These are phyloP conservation scores for Mesitornis unicolor DNA, from an alignment of 2,113 vertebrate species.

Conservation along the genomic window DNA sequence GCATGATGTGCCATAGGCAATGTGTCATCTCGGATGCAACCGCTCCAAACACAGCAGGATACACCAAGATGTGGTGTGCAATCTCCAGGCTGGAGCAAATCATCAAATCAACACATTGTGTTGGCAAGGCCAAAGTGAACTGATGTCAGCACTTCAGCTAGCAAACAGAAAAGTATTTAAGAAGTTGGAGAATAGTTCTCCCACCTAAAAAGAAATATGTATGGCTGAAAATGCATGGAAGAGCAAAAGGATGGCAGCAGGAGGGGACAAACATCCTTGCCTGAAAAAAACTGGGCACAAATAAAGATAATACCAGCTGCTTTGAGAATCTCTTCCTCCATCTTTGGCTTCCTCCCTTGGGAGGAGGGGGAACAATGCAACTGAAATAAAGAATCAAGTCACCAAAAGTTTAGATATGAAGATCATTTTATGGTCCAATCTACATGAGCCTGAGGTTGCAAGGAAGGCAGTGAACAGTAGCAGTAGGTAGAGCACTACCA, in stretches of 20 bases:
- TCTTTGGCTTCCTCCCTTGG: neutral
- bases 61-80: rapidly evolving
- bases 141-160: neutral
- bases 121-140: neutral
- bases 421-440: neutral
- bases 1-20: rapidly evolving
- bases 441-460: neutral
- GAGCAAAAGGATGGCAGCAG: neutral
- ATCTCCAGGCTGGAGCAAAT: neutral
- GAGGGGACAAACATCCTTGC: neutral
- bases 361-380: rapidly evolving
- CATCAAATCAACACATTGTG: neutral
- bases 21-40: neutral
- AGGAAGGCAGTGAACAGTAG: neutral
- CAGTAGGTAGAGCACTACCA: no score
- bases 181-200: neutral
- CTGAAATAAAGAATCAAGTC: neutral
- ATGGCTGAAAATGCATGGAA: neutral
- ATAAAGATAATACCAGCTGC: neutral
- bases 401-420: neutral
- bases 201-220: neutral
- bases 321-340: neutral
- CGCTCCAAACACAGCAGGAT: neutral
- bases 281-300: neutral
- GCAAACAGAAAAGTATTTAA: neutral